Percentiles rank a stretch among this genome's conserved stretches.
Conservation (phyloP, 1,140 invertebrate species). For the Lucilia sericata region DNA sequence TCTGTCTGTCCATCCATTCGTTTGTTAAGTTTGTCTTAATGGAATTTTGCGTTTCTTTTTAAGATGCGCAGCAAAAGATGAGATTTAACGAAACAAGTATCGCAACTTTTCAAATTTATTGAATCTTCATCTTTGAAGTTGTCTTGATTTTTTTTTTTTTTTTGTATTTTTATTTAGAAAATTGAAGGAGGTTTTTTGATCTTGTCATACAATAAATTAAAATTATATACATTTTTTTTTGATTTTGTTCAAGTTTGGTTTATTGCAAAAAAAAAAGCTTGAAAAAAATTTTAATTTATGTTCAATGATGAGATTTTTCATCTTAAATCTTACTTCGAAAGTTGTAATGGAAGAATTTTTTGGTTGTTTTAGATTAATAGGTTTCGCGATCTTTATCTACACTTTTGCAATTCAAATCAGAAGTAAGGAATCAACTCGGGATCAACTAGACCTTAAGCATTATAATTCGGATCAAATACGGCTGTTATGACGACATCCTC, state of each 20-base stretch:
- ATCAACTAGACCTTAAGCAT: too few relatives aligned
- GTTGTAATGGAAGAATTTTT: too few relatives aligned
- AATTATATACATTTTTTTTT: constrained; percentile 26
- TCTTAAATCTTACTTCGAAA: too few relatives aligned
- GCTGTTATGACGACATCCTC: too few relatives aligned
- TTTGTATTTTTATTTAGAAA: constrained; percentile 22
- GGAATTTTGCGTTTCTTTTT: constrained; percentile 8
- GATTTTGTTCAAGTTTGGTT: background rate
- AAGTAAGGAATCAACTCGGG: too few relatives aligned
- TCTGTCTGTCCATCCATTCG: constrained; percentile 21
- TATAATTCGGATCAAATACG: too few relatives aligned
- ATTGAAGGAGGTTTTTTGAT: constrained; percentile 41
- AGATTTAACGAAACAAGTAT: constrained; percentile 35
- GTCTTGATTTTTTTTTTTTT: background rate
- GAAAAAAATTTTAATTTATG: too few relatives aligned
- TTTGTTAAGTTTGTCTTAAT: background rate
- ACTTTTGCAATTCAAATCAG: too few relatives aligned
- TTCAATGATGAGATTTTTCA: too few relatives aligned
- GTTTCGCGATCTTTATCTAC: too few relatives aligned
- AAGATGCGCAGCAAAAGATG: constrained; percentile 29
- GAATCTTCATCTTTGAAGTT: constrained; percentile 3
- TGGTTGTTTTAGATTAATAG: too few relatives aligned
- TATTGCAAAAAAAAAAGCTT: background rate
- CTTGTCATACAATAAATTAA: constrained; percentile 43
- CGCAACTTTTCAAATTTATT: constrained; percentile 12